Conservation (phyloP, 2,113 vertebrate genomes). For the Lepus americanus region DNA sequence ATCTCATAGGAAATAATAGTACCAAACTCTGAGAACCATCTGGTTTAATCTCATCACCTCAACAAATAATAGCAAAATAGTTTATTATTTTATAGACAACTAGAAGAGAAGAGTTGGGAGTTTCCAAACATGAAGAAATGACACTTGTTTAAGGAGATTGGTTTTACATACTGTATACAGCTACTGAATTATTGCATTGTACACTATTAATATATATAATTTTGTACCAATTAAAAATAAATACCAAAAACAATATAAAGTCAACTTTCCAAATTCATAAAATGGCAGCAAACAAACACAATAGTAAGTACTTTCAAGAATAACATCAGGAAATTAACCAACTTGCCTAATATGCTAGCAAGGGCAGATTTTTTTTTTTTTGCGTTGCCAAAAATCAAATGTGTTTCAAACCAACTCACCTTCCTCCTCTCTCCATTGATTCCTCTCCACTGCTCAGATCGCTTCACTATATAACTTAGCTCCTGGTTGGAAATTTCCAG, state of each 20-base stretch:
- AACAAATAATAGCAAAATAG: background rate
- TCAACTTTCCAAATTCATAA: background rate
- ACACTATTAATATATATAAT: no score
- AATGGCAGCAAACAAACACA: background rate
- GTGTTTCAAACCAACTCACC: slow-evolving; percentile 86
- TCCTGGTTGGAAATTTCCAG: slow-evolving; percentile 96
- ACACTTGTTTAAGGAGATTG: no score
- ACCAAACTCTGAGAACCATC: background rate
- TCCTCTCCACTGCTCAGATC: slow-evolving; percentile 95
- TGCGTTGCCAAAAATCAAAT: background rate
- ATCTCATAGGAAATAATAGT: background rate
- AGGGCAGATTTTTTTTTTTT: background rate
- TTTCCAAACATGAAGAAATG: no score
- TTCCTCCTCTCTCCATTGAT: slow-evolving; percentile 93
- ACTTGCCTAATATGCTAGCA: background rate
- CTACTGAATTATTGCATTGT: no score
- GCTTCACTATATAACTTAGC: slow-evolving; percentile 93
- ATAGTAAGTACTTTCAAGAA: background rate
- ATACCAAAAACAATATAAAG: background rate
- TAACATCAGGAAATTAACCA: background rate
- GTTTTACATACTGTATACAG: no score
- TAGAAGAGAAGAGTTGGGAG: background rate
- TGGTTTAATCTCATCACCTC: background rate
- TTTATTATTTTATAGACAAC: no score
- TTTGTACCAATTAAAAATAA: no score